Evolutionary conservation across 1,140 invertebrate species (phyloP), one percentile per base, ranked within the genome.

Genomic region (Drosophila athabasca): DNA sequence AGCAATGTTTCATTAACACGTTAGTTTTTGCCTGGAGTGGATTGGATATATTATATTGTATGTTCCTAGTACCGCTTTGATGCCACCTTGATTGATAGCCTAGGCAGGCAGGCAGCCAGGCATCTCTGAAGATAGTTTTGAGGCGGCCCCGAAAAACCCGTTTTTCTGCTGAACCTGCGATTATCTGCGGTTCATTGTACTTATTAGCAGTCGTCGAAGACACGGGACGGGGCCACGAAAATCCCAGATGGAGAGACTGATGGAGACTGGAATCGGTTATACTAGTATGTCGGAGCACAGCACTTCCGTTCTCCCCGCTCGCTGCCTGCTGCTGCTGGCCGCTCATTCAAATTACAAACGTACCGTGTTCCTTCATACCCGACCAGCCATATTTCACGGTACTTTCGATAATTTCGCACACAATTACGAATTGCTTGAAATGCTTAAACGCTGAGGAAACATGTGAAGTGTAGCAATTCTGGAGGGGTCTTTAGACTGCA

Each of bases 131-230:
- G 51, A 76, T 72, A 61, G 66, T 83, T 83, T 62, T 44, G 60
- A 61, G 46, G 58, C 43, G 31, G 58, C 43, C 26, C 58, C 69
- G 57, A 50, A 66, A 82, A 87, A 87, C 83, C 79, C 64, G 83
- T 87, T 87, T 83, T 61, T 70, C 55, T 49, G 59, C 49, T 49
- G 50, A 81, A 78, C 65, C 75, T 70, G 41, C 75, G 79, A 88
- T 87, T 83, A 87, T 83, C 79, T 72, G 62, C 69, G 79, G 83
- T 87, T 87, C 82, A 87, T 71, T 83, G 83, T 88, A 87, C 82
- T 81, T 76, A 76, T 79, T 77, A 65, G 64, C 64, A 72, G 43
- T 31, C 58, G 26, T 57, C 11, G 26, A 49, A 70, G 13, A 13
- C 22, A 43, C 31, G 41, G 67, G 24, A 31, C n/a, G 51, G 66